Evolutionary conservation across 2,797 vertebrate species (phyloP), one percentile per base, ranked within the genome.

Genomic region (Oreortyx pictus): DNA sequence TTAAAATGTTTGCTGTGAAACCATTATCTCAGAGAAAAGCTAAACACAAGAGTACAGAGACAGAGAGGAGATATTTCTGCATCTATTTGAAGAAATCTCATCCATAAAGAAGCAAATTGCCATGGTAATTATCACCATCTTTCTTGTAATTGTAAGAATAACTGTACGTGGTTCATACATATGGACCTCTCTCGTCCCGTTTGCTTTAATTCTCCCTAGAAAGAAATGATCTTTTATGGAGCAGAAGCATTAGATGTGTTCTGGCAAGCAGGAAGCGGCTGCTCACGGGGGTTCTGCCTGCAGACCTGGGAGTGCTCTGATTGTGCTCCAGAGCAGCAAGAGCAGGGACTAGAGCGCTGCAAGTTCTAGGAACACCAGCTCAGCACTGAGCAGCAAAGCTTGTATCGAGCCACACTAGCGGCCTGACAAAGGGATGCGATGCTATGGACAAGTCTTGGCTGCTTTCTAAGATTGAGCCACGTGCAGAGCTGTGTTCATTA

Each of bases 91-190:
- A 96, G 94, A 93, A 87, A 86, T 72, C 89, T 96, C 90, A 97
- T 96, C 92, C 90, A 97, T 93, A 96, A 96, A 96, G 93, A 56
- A 96, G 91, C 93, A 95, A 96, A 97, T 95, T 96, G 88, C 90
- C 95, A 96, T 93, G 94, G 82, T 94, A 96, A 97, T 96, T 88
- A 94, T 92, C 94, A 15, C 94, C 75, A 9, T 94, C 94, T 92
- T 82, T 59, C 95, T 89, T 20, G 89, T 75, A 94, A 92, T 70
- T 24, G 91, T 93, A 62, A 85, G 95, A 94, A 93, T 93, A 94
- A 92, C 93, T 93, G 65, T 86, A 44, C 47, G 22, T 8, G 80
- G 90, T 61, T 96, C 77, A 89, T 84, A 71, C 95, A 96, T 96
- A 94, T 89, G 92, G 88, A 33, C 93, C 29, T 9, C 22, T 87